Percentiles rank a stretch among this genome's conserved stretches.
Conservation (phyloP, 2,113 vertebrate species). For the Athene cunicularia region DNA sequence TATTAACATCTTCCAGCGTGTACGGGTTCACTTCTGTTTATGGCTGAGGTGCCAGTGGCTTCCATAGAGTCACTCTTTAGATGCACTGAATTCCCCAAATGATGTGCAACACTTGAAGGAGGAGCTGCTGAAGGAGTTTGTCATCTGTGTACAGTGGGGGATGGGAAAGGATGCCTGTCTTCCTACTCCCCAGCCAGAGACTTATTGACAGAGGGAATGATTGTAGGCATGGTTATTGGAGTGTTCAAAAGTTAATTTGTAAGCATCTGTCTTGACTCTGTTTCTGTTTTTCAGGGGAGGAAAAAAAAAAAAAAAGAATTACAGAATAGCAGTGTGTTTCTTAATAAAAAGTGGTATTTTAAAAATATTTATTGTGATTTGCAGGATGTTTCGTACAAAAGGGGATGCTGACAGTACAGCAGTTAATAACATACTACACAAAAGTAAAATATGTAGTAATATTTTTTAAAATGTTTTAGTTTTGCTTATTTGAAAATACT, state of each 20-base stretch:
- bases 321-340: background rate
- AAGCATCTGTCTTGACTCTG: background rate
- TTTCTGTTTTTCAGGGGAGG: background rate
- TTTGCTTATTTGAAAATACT: background rate
- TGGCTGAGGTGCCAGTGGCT: background rate
- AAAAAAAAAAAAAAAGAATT: background rate
- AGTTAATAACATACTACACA: background rate
- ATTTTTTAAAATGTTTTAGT: background rate
- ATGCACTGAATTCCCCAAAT: background rate
- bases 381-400: background rate
- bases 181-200: background rate
- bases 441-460: background rate
- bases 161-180: background rate
- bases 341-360: background rate
- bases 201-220: background rate
- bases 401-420: background rate
- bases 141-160: background rate
- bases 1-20: background rate
- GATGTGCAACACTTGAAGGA: background rate
- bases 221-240: background rate
- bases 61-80: background rate
- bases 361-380: background rate
- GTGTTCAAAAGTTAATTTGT: conserved; percentile 4
- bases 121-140: background rate
- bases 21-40: background rate